These are phyloP conservation scores for Sebastes vulpes DNA, from an alignment of 2,797 vertebrate species.

Conservation along the genomic window DNA sequence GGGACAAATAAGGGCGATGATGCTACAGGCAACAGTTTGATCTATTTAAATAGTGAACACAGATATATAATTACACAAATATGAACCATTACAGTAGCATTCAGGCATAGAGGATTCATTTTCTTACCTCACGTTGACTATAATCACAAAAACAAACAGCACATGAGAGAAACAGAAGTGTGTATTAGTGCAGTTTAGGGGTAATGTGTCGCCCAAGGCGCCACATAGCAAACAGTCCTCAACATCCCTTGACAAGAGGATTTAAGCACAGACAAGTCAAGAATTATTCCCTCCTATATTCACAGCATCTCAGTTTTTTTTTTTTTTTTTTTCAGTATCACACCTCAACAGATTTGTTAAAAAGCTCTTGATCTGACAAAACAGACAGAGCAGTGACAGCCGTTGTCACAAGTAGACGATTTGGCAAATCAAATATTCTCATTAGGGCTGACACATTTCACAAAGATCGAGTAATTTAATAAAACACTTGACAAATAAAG, in stretches of 20 bases:
- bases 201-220: neutral
- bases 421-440: neutral
- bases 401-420: neutral
- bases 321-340: neutral
- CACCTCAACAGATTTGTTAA: neutral
- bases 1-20: constrained; percentile 7
- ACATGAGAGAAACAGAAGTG: constrained; percentile 11
- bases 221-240: neutral
- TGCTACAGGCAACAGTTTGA: neutral
- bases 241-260: constrained; percentile 27
- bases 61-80: neutral
- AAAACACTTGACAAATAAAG: neutral
- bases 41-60: neutral
- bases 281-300: constrained; percentile 8
- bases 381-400: neutral
- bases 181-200: constrained; percentile 12
- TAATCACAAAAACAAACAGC: constrained; percentile 29
- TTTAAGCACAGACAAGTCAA: constrained; percentile 20
- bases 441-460: neutral
- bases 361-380: neutral
- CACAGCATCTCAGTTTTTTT: neutral
- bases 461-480: neutral
- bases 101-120: neutral
- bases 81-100: neutral
- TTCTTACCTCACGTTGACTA: constrained; percentile 56